Evolutionary conservation across 2,888 invertebrate species (phyloP).

Genomic region (Quadriops clusia): DNA sequence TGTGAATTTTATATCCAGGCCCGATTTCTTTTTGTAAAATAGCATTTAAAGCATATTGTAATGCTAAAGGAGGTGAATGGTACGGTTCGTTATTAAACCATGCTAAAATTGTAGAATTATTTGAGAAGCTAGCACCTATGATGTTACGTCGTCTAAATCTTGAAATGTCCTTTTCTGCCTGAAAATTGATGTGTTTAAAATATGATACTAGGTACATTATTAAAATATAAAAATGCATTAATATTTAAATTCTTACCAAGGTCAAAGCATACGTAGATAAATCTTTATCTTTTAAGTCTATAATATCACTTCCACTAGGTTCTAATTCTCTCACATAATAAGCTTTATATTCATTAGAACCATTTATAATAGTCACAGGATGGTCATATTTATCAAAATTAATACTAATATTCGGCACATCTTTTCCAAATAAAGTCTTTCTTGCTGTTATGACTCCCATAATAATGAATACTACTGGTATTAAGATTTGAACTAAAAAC

Average conservation of each 20-base stretch:
- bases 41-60: constrained; percentile 52
- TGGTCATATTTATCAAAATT: constrained; percentile 38
- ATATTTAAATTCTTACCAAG: too few species aligned
- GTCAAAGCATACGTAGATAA: too few species aligned
- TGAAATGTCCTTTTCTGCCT: constrained; percentile 18
- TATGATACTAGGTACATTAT: too few species aligned
- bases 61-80: constrained; percentile 55
- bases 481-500: constrained; percentile 50
- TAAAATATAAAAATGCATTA: too few species aligned
- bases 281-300: too few species aligned
- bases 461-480: constrained; percentile 54
- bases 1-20: constrained; percentile 27
- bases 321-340: too few species aligned
- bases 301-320: too few species aligned
- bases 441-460: constrained; percentile 50
- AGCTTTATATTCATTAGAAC: too few species aligned
- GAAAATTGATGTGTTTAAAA: too few species aligned
- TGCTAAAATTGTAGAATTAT: constrained; percentile 39
- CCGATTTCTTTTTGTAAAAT: constrained; percentile 32
- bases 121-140: constrained; percentile 42
- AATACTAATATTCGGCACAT: constrained; percentile 44
- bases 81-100: constrained; percentile 68
- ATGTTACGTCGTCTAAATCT: constrained; percentile 32
- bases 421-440: constrained; percentile 36
- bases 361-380: constrained; percentile 29